Evolutionary conservation across 2,888 invertebrate genomes (phyloP).

Genomic region (Ormyrus nitidulus): DNA sequence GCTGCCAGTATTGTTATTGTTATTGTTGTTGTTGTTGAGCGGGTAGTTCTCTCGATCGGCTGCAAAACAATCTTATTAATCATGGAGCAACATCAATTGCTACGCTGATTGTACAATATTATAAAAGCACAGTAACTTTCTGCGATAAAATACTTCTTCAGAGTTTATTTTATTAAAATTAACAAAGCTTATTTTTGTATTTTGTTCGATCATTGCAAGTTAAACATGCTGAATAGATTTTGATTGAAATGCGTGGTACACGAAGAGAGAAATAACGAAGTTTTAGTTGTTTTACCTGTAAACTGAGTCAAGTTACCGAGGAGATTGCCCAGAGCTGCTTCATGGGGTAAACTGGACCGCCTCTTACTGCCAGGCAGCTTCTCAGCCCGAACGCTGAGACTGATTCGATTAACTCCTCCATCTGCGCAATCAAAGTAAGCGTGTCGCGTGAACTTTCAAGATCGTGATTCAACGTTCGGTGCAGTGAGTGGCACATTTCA

Average conservation of each 20-base stretch:
- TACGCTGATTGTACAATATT: not conserved
- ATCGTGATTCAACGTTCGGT: not conserved
- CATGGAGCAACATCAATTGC: not conserved
- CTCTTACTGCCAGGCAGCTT: constrained; percentile 55
- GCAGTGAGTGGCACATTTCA: not conserved
- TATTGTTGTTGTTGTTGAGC: constrained; percentile 64
- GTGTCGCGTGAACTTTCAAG: not conserved
- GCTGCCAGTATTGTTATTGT: constrained; percentile 63
- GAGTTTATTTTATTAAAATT: not conserved
- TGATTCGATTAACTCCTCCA: constrained; percentile 65
- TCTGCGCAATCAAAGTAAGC: constrained; percentile 53
- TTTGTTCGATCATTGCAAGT: too few relatives aligned
- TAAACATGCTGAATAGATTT: too few relatives aligned
- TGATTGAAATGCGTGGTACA: too few relatives aligned
- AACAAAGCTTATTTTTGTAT: too few relatives aligned
- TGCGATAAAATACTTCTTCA: not conserved
- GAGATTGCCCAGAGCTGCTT: constrained; percentile 66
- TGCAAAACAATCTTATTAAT: constrained; percentile 53
- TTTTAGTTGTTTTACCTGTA: constrained; percentile 60
- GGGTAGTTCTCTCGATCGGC: constrained; percentile 68
- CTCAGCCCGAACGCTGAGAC: constrained; percentile 61
- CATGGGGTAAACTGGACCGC: constrained; percentile 71
- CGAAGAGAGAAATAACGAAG: not conserved
- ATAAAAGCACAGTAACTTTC: not conserved
- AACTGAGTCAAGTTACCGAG: constrained; percentile 63